Evolutionary conservation across 2,888 invertebrate genomes (phyloP), one percentile per base, ranked within the genome.

Genomic region (Plebejus melissa): DNA sequence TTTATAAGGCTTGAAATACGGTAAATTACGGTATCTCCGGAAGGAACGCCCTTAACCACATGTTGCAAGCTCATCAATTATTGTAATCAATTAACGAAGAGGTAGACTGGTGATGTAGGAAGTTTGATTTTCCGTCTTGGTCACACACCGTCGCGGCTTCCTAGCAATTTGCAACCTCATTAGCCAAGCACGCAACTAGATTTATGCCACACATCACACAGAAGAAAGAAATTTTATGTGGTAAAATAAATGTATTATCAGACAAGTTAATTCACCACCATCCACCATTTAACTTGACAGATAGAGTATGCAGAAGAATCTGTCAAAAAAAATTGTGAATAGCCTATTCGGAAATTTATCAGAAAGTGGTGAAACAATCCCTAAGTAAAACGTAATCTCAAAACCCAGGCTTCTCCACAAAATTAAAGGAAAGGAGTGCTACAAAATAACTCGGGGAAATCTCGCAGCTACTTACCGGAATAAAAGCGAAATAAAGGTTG

Each of bases 131-230:
- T 54, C 72, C 72, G 72, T 50, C 72, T 28, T 54, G 50, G 72
- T 72, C 72, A 72, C 50, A 50, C 72, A 46, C 50, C 72, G 54
- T 54, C 32, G 50, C 50, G 72, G 50, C 72, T 72, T 72, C 72
- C 72, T 72, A 54, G 72, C 54, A 72, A 72, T 72, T 46, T 72
- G 50, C 32, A 32, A 50, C 13, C 50, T 50, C 71, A 71, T 65
- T 65, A 32, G 32, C 65, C 16, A 16, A 1, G 36, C 71, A 71
- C 71, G 71, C 72, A 54, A 50, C 13, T 58, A 58, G 28, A 60
- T 60, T 60, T 60, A 60, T 28, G 46, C 46, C 46, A 11, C 46
- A 46, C 46, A 46, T 2, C 46, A 41, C 41, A 41, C 41, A 7
- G 6, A 41, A 41, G 41, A 41, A 41, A 9, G 41, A 41, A 9